Evolutionary conservation across 2,888 invertebrate genomes (phyloP).

Genomic region (Magallana nippona): DNA sequence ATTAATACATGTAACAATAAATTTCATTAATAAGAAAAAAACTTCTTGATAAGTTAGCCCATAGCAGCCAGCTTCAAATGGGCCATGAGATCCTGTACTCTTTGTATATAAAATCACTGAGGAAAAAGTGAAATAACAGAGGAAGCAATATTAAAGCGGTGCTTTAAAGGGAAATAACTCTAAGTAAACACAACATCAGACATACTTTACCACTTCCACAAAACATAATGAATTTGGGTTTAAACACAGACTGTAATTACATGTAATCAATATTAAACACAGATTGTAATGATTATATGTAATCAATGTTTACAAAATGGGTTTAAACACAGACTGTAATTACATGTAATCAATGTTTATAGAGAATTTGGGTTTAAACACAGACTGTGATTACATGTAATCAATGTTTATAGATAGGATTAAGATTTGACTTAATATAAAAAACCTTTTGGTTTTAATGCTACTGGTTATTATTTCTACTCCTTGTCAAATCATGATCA

Average conservation of each 20-base stretch:
- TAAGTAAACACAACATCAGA: background rate
- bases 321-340: slow-evolving; percentile 7
- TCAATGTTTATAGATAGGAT: too few relatives aligned
- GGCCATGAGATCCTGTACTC: too few relatives aligned
- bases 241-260: slow-evolving; percentile 22
- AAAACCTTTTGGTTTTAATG: too few relatives aligned
- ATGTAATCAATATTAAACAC: background rate
- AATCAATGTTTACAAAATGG: too few relatives aligned
- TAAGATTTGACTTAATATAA: too few relatives aligned
- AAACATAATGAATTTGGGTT: slow-evolving; percentile 4
- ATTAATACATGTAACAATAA: too few relatives aligned
- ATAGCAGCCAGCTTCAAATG: too few relatives aligned
- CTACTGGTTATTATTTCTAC: too few relatives aligned
- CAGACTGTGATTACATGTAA: slow-evolving; percentile 9
- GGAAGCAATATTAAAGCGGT: background rate
- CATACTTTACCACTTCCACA: slow-evolving; percentile 32
- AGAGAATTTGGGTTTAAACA: slow-evolving; percentile 10
- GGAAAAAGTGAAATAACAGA: background rate
- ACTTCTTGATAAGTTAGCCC: too few relatives aligned
- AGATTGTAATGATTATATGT: background rate
- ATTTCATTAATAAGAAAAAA: too few relatives aligned
- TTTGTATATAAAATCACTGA: background rate
- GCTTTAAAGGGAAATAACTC: background rate
- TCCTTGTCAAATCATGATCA: too few relatives aligned
- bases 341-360: background rate